These are phyloP conservation scores for Pelochelys cantorii DNA, from an alignment of 2,797 vertebrate genomes.

Conservation along the genomic window DNA sequence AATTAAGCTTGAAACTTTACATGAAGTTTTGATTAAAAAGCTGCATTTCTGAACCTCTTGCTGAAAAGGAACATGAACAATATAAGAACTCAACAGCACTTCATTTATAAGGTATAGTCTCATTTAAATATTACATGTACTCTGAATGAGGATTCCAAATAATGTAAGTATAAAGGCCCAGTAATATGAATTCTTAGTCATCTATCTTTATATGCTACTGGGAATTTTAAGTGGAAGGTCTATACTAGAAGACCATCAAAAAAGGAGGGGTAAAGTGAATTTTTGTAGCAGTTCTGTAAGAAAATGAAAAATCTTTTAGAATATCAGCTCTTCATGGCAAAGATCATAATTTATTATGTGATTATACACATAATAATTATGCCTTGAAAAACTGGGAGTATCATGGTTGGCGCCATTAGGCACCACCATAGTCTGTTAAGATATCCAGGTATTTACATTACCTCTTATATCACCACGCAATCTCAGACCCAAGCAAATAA, in stretches of 20 bases:
- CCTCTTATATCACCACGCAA: neutral
- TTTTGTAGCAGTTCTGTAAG: neutral
- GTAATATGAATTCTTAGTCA: neutral
- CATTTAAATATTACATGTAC: neutral
- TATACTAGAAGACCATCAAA: neutral
- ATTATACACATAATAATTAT: neutral
- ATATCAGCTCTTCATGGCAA: neutral
- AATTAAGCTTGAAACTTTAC: neutral
- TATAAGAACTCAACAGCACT: neutral
- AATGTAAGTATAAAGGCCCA: neutral
- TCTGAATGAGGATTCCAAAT: neutral
- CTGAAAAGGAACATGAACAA: neutral
- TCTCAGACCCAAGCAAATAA: neutral
- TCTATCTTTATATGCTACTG: neutral
- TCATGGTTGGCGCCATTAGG: neutral
- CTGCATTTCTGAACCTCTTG: neutral
- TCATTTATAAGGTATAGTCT: neutral
- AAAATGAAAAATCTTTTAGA: neutral
- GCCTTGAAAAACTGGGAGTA: neutral
- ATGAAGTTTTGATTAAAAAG: neutral
- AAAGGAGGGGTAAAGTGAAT: neutral
- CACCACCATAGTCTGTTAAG: neutral
- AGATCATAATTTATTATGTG: neutral
- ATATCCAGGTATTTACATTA: neutral
- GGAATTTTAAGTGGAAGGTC: neutral